Evolutionary conservation across 2,888 invertebrate species (phyloP), one percentile per base, ranked within the genome.

Genomic region (Tortrix viridana): DNA sequence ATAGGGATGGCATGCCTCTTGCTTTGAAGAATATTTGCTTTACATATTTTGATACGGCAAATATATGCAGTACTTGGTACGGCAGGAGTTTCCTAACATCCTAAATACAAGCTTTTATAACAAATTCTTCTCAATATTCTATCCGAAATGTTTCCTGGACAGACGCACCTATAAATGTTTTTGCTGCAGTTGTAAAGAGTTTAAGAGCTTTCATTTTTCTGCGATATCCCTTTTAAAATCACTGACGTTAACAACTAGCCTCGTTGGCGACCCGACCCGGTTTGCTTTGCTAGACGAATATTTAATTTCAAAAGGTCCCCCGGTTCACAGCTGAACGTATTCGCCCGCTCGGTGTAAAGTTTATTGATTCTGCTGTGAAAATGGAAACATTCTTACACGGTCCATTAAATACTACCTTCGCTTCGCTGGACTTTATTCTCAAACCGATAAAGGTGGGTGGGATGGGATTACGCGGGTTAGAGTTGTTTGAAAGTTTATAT

Each of bases 321-420:
- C 43, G 44, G 32, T 38, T 44, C 22, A 46, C 47, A 54, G 53
- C 44, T 38, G 41, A 54, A 47, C 47, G 14, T 53, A 47, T 41
- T 26, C 43, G 5, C 5, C 12, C 43, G 26, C 23, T 44, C 50
- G 16, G 26, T 37, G 44, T 62, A 44, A 38, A 47, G 47, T 58
- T 53, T 63, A 58, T 63, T 58, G 57, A 63, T 63, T 62, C 23
- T 41, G 47, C 47, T 37, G 50, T 52, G 41, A 22, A 63, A 57
- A 47, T 43, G 63, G 32, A 58, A 48, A 53, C 63, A 58, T 57
- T 44, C 55, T 38, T 52, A 41, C 56, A 62, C 50, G 38, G 56
- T 38, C 50, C 56, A 56, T 56, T 56, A 49, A 61, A 60, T 54
- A 43, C 32, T 43, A 46, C 32, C 44, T 43, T 43, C 43, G 37